Evolutionary conservation across 2,888 invertebrate genomes (phyloP).

Genomic region (Stenoptilia bipunctidactyla): DNA sequence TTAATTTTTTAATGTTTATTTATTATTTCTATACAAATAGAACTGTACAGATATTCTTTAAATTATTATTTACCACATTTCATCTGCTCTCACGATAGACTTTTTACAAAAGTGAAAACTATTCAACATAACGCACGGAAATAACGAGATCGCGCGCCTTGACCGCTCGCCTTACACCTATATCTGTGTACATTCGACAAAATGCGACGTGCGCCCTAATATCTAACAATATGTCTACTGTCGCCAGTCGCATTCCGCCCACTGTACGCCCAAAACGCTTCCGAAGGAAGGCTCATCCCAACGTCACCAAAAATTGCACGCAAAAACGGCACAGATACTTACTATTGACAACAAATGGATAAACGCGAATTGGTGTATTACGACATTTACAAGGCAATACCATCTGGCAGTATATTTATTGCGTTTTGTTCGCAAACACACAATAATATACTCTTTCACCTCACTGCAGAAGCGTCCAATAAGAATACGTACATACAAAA

Average conservation of each 20-base stretch:
- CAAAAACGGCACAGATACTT: neutral
- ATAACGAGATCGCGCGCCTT: slow-evolving; percentile 50
- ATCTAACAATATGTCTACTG: too few relatives aligned
- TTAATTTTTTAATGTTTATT: slow-evolving; percentile 68
- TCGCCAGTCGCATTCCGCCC: too few relatives aligned
- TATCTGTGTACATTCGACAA: too few relatives aligned
- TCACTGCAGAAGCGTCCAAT: slow-evolving; percentile 8
- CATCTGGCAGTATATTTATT: slow-evolving; percentile 32
- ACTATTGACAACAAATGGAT: neutral
- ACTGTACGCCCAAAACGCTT: too few relatives aligned
- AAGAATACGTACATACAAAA: slow-evolving; percentile 1
- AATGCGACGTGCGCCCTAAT: too few relatives aligned
- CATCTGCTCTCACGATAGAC: slow-evolving; percentile 65
- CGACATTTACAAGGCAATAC: slow-evolving; percentile 13
- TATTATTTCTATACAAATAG: slow-evolving; percentile 74
- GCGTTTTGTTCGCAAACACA: slow-evolving; percentile 11
- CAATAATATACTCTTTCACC: slow-evolving; percentile 29
- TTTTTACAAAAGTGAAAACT: slow-evolving; percentile 74
- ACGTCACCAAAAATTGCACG: too few relatives aligned
- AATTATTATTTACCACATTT: slow-evolving; percentile 68
- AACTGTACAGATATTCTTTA: slow-evolving; percentile 73
- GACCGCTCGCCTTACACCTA: slow-evolving; percentile 16
- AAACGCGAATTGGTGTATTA: slow-evolving; percentile 2
- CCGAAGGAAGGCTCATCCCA: too few relatives aligned
- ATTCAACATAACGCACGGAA: slow-evolving; percentile 64